phyloP scores from a whole-genome alignment of 2,797 vertebrate genomes.

The Melanotaenia nigrans region DNA sequence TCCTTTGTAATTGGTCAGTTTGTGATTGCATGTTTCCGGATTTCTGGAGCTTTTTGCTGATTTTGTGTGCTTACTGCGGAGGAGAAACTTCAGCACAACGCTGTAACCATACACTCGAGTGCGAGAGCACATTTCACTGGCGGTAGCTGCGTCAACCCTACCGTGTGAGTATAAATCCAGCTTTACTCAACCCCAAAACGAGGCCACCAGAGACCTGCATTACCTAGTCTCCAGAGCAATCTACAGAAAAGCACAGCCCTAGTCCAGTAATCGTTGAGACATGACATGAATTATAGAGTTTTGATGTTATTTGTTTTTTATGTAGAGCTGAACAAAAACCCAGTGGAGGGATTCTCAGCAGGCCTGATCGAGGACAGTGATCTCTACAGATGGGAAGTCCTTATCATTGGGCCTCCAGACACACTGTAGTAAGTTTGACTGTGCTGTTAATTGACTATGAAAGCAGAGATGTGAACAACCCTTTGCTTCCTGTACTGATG shows the following conservation, averaged over 20 bases:
- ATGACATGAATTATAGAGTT: not conserved
- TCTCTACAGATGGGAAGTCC: constrained; percentile 99
- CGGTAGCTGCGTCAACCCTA: no score
- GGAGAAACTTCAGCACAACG: no score
- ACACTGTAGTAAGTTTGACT: constrained; percentile 95
- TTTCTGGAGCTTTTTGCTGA: no score
- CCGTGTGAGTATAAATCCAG: no score
- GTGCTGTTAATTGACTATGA: not conserved
- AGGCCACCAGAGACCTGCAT: not conserved
- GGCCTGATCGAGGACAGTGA: constrained; percentile 99
- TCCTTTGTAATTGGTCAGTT: no score
- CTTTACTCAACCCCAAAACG: not conserved
- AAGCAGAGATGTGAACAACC: not conserved
- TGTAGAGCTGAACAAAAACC: constrained; percentile 99
- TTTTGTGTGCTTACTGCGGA: no score
- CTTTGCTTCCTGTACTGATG: not conserved
- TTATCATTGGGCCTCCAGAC: constrained; percentile 98
- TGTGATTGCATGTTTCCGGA: no score
- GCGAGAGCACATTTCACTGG: no score
- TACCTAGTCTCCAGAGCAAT: not conserved
- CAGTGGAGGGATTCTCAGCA: constrained; percentile 99
- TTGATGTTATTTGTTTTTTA: constrained; percentile 6
- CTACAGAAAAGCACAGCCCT: constrained; percentile 5
- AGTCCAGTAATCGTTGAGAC: not conserved
- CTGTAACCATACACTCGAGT: no score